Evolutionary conservation across 2,797 vertebrate genomes (phyloP), one percentile per base, ranked within the genome.

Genomic region (Peromyscus eremicus): DNA sequence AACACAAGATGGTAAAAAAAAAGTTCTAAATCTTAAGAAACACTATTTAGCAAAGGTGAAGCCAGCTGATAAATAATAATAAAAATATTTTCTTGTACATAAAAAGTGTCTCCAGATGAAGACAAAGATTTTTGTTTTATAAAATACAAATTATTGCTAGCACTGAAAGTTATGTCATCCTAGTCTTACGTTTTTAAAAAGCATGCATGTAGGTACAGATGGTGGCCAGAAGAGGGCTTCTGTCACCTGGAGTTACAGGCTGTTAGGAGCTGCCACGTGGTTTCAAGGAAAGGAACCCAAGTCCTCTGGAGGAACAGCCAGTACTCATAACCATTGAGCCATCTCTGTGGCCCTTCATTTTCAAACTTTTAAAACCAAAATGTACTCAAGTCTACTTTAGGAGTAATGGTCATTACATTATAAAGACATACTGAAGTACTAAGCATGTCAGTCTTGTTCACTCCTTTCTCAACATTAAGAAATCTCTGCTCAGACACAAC

Each of bases 331-430:
- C 11, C 43, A 70, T 23, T 25, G 23, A 86, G 13, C 23, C 84
- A 86, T 37, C 66, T 52, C 64, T 52, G 32, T 27, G 66, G 46
- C 25, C 34, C n/a, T 14, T 89, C 7, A 43, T 52, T 81, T 84
- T 81, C 73, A 92, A 93, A 81, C 4, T n/a, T 94, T 76, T 77
- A 66, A 94, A 97, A 89, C 43, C 40, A 91, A 92, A 85, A 76
- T 92, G 27, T 81, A 60, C 75, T 95, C 55, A 1, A 43, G 60
- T 75, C 25, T 91, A 14, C n/a, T 17, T 85, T 40, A 76, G 52
- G 29, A 46, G 23, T 16, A 66, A 83, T 1, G 8, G 60, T 81
- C 64, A 49, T 85, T 64, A 3, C 27, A 60, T 34, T 81, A 40
- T 57, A 3, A 90, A 60, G 25, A 6, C 3, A 66, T 0, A 87